Evolutionary conservation across 2,888 invertebrate genomes (phyloP), one percentile per base, ranked within the genome.

Genomic region (Ernsta delagoae): DNA sequence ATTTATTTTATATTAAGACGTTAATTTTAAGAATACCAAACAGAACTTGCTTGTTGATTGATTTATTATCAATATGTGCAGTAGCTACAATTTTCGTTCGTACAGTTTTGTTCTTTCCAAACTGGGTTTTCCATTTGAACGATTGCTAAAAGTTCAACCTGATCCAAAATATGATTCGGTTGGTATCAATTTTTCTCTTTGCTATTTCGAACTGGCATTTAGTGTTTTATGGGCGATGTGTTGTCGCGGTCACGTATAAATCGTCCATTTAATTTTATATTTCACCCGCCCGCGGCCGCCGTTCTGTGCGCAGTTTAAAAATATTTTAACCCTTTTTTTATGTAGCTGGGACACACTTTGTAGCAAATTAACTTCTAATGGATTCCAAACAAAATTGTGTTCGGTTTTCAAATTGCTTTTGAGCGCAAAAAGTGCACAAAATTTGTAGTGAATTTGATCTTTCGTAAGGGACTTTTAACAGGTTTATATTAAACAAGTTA

Each of bases 181-280:
- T 41, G 24, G 24, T 59, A 59, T 41, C 59, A 59, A 59, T 59
- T 59, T 59, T 59, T 59, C 41, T 41, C 59, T 39, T 36, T 59
- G 12, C 60, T 31, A 61, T 9, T 61, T 24, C 34, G 24, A 53
- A 6, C 56, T 41, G 45, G 36, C 57, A 5, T 48, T 57, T 39
- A 57, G 48, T 68, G 56, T 68, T 54, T 68, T 68, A 68, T 62
- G 50, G 39, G 57, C 57, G 57, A 54, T 39, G 24, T 57, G n/a
- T 62, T 41, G 68, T 39, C 9, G 68, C 12, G 62, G 68, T 41
- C 62, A 50, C 62, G 62, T 63, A 68, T 68, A 68, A 59, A 68
- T 59, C 68, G 59, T 34, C 11, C 61, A 68, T 68, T 68, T 62
- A 68, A 68, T 68, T 68, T 62, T 62, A 68, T 59, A 62, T 68